These are phyloP conservation scores for Tachystola acroxantha DNA, from an alignment of 2,888 invertebrate genomes.

Conservation along the genomic window DNA sequence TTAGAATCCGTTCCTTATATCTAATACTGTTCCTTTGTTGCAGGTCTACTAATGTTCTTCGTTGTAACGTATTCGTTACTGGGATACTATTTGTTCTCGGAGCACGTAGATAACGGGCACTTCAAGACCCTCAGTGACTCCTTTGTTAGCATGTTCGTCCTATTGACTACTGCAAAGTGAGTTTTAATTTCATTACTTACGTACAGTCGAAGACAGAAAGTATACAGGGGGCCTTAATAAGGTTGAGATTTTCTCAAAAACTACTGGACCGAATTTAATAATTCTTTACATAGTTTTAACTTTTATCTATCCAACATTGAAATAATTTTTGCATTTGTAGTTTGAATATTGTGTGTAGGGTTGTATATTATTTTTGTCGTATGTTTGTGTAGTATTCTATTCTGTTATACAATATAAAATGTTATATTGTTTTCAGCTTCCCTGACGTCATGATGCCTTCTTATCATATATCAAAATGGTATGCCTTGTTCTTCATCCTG, in stretches of 20 bases:
- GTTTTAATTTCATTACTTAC: constrained; percentile 36
- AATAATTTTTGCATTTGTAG: no score
- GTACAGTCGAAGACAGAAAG: no score
- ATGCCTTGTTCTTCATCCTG: constrained; percentile 90
- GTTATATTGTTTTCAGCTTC: constrained; percentile 85
- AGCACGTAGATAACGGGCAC: constrained; percentile 84
- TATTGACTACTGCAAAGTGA: constrained; percentile 95
- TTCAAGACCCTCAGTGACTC: constrained; percentile 88
- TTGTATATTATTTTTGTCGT: no score
- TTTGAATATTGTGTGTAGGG: no score
- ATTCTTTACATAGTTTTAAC: no score
- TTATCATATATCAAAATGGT: constrained; percentile 88
- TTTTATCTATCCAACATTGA: no score
- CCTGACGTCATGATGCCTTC: constrained; percentile 97
- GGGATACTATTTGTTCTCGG: constrained; percentile 89
- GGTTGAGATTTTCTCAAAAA: no score
- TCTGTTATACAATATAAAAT: no score
- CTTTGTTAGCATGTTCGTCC: constrained; percentile 92
- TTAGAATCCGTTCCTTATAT: neutral
- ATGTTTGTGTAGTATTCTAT: neutral
- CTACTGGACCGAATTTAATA: no score
- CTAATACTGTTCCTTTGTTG: constrained; percentile 10
- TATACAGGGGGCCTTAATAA: no score
- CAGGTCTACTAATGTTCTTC: constrained; percentile 87
- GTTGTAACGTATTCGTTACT: constrained; percentile 89